Evolutionary conservation across 2,888 invertebrate genomes (phyloP).

Genomic region (Tupiocoris notatus): DNA sequence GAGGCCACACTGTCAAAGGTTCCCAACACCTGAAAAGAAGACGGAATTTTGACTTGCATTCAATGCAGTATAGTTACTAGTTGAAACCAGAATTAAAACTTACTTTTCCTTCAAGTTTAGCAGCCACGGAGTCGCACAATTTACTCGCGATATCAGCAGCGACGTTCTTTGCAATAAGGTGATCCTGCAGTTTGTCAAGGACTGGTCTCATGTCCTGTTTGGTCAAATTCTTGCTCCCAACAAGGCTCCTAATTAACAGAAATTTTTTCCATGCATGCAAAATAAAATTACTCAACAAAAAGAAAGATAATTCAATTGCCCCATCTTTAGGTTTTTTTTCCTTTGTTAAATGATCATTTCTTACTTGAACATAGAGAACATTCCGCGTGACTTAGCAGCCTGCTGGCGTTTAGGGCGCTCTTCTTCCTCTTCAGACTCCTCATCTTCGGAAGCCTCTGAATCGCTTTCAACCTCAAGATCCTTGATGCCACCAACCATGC

Average conservation of each 20-base stretch:
- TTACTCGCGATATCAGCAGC: constrained; percentile 93
- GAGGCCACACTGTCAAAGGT: constrained; percentile 92
- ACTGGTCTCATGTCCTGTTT: constrained; percentile 78
- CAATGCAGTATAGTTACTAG: not conserved
- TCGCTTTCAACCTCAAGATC: constrained; percentile 79
- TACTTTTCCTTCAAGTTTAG: constrained; percentile 81
- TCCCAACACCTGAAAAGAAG: constrained; percentile 65
- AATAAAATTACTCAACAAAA: not conserved
- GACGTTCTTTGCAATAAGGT: constrained; percentile 95
- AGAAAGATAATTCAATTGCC: not conserved
- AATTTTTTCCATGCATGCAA: not conserved
- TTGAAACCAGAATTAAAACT: constrained; percentile 2
- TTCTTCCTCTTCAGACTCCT: constrained; percentile 55
- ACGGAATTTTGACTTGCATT: not conserved
- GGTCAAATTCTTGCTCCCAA: constrained; percentile 84
- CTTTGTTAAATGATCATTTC: not conserved
- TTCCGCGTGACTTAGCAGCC: constrained; percentile 56
- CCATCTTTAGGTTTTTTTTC: not conserved
- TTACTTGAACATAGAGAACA: constrained; percentile 80
- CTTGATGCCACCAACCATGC: constrained; percentile 78
- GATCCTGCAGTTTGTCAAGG: constrained; percentile 91
- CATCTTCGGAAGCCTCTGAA: constrained; percentile 64
- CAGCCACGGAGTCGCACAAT: constrained; percentile 88
- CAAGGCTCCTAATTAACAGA: constrained; percentile 61
- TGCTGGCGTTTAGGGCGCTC: constrained; percentile 52